These are phyloP conservation scores for Characodon lateralis DNA, from an alignment of 2,797 vertebrate species.

Conservation along the genomic window DNA sequence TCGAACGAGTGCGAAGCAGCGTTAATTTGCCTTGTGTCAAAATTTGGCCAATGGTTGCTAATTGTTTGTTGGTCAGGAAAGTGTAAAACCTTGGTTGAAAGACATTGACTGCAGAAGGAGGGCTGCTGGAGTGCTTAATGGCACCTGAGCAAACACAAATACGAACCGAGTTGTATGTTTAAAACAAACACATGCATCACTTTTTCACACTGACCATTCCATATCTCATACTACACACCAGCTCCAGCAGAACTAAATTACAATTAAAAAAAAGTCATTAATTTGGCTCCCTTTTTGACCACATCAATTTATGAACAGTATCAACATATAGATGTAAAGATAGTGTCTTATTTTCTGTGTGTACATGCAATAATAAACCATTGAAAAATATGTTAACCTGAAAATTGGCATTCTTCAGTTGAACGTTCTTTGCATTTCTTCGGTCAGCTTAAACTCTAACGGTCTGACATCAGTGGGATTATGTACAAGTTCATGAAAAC, in stretches of 20 bases:
- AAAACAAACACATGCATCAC: slow-evolving; percentile 62
- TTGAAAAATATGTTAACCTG: not conserved
- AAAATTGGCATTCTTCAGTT: not conserved
- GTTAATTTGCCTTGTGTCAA: slow-evolving; percentile 82
- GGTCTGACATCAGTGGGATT: not conserved
- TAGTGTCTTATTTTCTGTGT: not conserved
- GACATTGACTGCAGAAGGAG: slow-evolving; percentile 21
- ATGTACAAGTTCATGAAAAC: not conserved
- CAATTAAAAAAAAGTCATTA: not conserved
- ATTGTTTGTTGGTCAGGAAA: slow-evolving; percentile 62
- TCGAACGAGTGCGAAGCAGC: slow-evolving; percentile 79
- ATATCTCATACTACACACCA: not conserved
- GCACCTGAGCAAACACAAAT: slow-evolving; percentile 60
- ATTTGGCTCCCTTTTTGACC: too few relatives aligned
- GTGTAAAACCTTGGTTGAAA: slow-evolving; percentile 51
- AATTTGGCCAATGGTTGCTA: slow-evolving; percentile 72
- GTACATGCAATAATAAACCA: not conserved
- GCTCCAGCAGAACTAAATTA: not conserved
- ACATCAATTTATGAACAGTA: not conserved
- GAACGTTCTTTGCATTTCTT: not conserved
- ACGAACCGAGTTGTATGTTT: slow-evolving; percentile 50
- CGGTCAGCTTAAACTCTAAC: not conserved
- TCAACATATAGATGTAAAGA: not conserved
- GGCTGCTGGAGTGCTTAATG: slow-evolving; percentile 72
- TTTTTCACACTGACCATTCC: slow-evolving; percentile 35